Conservation (phyloP, 2,888 invertebrate genomes). For the Cosmia pyralina region DNA sequence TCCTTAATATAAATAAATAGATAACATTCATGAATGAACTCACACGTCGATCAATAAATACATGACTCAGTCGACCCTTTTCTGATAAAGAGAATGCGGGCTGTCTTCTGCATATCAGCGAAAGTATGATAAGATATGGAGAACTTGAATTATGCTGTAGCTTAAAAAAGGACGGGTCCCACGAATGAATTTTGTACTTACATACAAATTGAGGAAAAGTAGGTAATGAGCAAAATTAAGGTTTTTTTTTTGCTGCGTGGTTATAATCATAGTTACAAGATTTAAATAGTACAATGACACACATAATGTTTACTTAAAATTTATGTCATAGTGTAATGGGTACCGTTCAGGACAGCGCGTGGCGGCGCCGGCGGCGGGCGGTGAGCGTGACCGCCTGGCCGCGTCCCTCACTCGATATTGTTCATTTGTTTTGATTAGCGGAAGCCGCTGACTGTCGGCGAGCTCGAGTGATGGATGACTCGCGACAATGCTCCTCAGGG, state of each 20-base stretch:
- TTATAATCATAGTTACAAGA: not conserved
- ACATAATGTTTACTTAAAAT: not conserved
- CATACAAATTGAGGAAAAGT: conserved; percentile 6
- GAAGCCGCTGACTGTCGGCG: conserved; percentile 71
- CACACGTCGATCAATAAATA: conserved; percentile 45
- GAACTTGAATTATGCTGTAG: conserved; percentile 33
- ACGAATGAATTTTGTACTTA: not conserved
- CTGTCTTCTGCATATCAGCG: conserved; percentile 50
- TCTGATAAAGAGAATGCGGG: conserved; percentile 68
- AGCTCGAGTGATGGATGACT: conserved; percentile 85
- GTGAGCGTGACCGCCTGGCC: conserved; percentile 40
- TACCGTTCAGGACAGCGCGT: conserved; percentile 8
- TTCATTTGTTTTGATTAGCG: conserved; percentile 81
- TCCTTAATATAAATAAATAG: not conserved
- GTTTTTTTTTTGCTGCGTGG: not conserved
- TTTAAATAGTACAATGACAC: no score
- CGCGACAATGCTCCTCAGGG: conserved; percentile 87
- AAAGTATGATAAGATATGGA: conserved; percentile 52
- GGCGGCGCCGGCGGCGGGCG: not conserved
- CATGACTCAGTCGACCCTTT: conserved; percentile 55
- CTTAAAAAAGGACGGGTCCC: conserved; percentile 27
- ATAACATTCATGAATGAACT: conserved; percentile 36
- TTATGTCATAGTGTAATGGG: conserved; percentile 16
- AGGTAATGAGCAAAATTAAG: not conserved
- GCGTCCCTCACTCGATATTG: conserved; percentile 70